phyloP scores from a whole-genome alignment of 2,888 invertebrate genomes.

The Cephus nigrinus region DNA sequence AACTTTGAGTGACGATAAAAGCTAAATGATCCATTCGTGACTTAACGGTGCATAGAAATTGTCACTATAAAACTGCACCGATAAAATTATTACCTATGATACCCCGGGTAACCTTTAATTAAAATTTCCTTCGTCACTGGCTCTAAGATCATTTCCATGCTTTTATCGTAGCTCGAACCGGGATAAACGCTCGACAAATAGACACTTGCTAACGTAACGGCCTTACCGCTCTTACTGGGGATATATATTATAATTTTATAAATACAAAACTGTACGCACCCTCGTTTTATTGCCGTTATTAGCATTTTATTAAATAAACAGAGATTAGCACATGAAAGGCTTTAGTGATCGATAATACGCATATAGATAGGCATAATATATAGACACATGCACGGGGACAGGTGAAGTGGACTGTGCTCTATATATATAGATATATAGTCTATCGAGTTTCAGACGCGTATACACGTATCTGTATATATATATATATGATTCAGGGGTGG shows the following conservation, averaged over 20 bases:
- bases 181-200: background rate
- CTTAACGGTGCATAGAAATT: background rate
- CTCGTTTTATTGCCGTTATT: conserved; percentile 21
- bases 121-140: background rate
- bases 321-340: conserved; percentile 62
- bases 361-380: background rate
- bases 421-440: background rate
- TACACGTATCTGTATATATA: background rate
- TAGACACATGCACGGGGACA: background rate
- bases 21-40: background rate
- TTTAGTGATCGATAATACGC: conserved; percentile 34
- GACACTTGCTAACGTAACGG: conserved; percentile 1
- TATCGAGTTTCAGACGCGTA: background rate
- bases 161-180: background rate
- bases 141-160: background rate
- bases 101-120: background rate
- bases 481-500: conserved; percentile 4
- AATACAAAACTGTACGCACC: background rate
- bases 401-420: background rate
- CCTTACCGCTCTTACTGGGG: background rate
- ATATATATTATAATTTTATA: conserved; percentile 7
- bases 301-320: conserved; percentile 59
- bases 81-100: background rate
- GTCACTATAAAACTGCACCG: background rate
- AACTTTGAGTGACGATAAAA: background rate